Evolutionary conservation across 2,797 vertebrate species (phyloP), one percentile per base, ranked within the genome.

Genomic region (Lycodopsis pacificus): DNA sequence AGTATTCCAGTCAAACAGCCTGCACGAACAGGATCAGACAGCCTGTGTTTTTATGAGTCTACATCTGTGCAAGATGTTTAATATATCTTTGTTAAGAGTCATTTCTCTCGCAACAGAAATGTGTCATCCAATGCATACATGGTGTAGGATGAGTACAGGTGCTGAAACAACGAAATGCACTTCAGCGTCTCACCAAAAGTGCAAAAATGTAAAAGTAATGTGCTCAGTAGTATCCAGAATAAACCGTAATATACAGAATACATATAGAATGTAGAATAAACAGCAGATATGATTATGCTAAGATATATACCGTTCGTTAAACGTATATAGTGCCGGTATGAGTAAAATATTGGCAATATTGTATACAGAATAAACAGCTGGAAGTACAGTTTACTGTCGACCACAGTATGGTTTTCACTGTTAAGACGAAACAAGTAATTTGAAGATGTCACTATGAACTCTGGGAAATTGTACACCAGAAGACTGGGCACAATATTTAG

Each of bases 1-100:
- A 44, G 54, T 25, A 2, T 59, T 65, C 77, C 20, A 56, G 57
- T 71, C 19, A 59, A 80, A 65, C 12, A 2, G n/a, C 17, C 48
- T 54, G 14, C 69, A 14, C 13, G 14, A 30, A 17, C 27, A 36
- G 27, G 13, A 44, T 67, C 20, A 67, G n/a, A 48, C 13, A 25
- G 42, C 42, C 25, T 17, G 7, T 44, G 14, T 27, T 44, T 42
- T 44, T 10, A 27, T 1, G 4, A 25, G 15, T 34, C 5, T 44
- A 70, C 51, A 15, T n/a, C 27, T 59, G 19, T 34, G 38, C 36
- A 7, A 38, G 22, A 14, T 40, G 22, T 42, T 68, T 42, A 4
- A 20, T 22, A 12, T 13, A 36, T 22, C 20, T 25, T 22, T 3
- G 15, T 25, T 56, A 22, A 51, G n/a, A 51, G 54, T 32, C 27